Conservation (phyloP, 2,113 vertebrate genomes). For the Lontra canadensis region DNA sequence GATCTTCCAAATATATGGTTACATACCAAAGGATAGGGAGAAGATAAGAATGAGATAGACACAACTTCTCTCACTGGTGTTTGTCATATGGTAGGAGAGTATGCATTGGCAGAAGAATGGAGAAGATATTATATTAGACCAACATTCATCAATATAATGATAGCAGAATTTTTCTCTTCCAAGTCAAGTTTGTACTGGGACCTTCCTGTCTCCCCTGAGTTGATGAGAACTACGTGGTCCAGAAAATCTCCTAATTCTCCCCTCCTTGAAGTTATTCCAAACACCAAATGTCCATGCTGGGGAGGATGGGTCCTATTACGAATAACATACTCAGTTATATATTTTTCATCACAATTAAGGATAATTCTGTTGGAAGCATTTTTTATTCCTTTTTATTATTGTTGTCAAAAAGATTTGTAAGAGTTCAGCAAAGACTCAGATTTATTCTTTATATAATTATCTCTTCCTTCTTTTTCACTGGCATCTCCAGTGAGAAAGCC, state of each 20-base stretch:
- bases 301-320: neutral
- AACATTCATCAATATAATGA: neutral
- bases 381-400: neutral
- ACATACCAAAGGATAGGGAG: neutral
- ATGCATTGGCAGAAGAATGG: neutral
- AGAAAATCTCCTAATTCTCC: neutral
- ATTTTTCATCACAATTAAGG: neutral
- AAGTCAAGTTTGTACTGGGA: neutral
- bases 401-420: neutral
- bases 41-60: neutral
- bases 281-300: neutral
- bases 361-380: neutral
- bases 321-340: neutral
- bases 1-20: neutral
- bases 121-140: neutral
- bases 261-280: neutral
- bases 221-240: neutral
- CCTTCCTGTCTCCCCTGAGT: neutral
- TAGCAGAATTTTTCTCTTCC: neutral
- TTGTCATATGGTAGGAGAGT: neutral
- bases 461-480: neutral
- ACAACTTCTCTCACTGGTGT: neutral
- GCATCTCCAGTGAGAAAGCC: neutral
- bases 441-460: neutral
- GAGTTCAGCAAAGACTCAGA: neutral